Conservation (phyloP, 2,888 invertebrate species). For the Minunthozetes semirufus region DNA sequence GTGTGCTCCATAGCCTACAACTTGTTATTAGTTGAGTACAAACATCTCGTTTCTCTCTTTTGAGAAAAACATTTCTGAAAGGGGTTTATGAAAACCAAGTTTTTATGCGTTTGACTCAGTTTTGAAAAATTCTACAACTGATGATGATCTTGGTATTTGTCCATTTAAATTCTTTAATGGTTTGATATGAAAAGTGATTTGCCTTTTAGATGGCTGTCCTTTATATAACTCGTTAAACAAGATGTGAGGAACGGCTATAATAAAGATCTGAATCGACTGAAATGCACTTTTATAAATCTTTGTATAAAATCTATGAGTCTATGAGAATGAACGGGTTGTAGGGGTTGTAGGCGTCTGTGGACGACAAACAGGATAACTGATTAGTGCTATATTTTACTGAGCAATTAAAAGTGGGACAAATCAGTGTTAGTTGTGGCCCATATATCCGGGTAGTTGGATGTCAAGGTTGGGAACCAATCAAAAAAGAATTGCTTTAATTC, state of each 20-base stretch:
- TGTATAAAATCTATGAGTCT: too few species aligned
- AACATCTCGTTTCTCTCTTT: too few species aligned
- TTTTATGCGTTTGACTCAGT: too few species aligned
- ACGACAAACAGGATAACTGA: conserved; percentile 26
- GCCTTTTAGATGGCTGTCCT: too few species aligned
- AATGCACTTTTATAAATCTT: not conserved
- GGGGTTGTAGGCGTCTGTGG: conserved; percentile 18
- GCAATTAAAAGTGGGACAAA: conserved; percentile 29
- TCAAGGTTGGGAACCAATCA: conserved; percentile 17
- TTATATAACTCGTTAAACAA: not conserved
- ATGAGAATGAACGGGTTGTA: not conserved
- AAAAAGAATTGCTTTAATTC: not conserved
- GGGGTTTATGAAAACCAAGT: too few species aligned
- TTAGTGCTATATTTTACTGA: conserved; percentile 29
- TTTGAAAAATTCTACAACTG: too few species aligned
- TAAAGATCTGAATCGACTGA: not conserved
- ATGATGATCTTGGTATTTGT: too few species aligned
- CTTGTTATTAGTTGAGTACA: not conserved
- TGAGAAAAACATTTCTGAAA: too few species aligned
- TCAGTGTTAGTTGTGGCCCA: conserved; percentile 23
- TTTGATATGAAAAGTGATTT: too few species aligned
- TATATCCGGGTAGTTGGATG: conserved; percentile 29
- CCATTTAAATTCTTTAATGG: too few species aligned
- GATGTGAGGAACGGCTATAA: not conserved
- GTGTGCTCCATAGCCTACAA: not conserved